Evolutionary conservation across 2,888 invertebrate genomes (phyloP).

Genomic region (Cotesia congregata): DNA sequence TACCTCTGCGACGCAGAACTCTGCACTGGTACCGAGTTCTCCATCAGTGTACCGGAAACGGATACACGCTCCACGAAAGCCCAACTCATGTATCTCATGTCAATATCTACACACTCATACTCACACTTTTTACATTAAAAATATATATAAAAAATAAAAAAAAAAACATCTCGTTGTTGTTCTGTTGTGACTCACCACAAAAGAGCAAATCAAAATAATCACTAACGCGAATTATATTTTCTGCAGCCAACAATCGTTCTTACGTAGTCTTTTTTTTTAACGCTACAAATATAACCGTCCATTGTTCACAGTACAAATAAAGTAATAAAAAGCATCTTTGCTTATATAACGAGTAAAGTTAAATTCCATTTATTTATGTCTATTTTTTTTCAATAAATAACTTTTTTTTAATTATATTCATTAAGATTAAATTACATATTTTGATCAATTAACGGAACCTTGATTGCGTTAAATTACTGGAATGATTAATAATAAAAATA

Average conservation of each 20-base stretch:
- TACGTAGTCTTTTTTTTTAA: background rate
- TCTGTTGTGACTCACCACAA: background rate
- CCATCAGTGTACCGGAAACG: slow-evolving; percentile 62
- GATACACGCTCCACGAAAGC: slow-evolving; percentile 68
- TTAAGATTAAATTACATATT: background rate
- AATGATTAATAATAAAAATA: too few species aligned
- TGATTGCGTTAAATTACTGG: slow-evolving; percentile 58
- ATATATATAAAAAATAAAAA: background rate
- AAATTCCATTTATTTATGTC: background rate
- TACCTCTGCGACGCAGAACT: slow-evolving; percentile 8
- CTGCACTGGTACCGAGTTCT: slow-evolving; percentile 18
- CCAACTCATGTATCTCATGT: slow-evolving; percentile 51
- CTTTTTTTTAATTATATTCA: background rate
- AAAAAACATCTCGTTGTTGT: background rate
- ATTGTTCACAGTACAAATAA: background rate
- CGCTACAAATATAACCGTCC: background rate
- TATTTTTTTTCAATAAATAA: background rate
- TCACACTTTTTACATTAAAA: background rate
- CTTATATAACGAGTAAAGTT: background rate
- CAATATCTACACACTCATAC: slow-evolving; percentile 19
- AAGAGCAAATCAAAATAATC: background rate
- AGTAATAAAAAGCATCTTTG: background rate
- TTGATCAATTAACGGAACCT: slow-evolving; percentile 55
- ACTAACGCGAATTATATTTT: background rate
- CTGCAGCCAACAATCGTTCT: background rate